phyloP scores from a whole-genome alignment of 1,140 invertebrate species.

The Anastrepha obliqua region DNA sequence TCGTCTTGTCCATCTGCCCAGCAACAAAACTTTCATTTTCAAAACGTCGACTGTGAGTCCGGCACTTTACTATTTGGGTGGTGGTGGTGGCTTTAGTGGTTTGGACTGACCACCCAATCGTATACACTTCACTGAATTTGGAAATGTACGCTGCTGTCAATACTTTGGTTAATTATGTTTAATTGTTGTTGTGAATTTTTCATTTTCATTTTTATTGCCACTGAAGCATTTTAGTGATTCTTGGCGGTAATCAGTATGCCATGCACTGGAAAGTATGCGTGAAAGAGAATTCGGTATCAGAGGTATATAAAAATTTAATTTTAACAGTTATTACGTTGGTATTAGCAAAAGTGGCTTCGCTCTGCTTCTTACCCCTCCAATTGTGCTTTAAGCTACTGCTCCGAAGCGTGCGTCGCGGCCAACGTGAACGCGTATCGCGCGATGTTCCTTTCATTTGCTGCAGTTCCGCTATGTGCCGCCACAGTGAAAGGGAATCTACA shows the following conservation, averaged over 20 bases:
- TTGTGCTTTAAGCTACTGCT: not conserved
- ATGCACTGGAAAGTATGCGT: not conserved
- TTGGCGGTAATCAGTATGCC: not conserved
- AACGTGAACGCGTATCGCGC: not conserved
- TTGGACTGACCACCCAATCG: constrained; percentile 25
- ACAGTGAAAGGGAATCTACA: constrained; percentile 37
- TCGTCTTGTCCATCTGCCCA: too few species aligned
- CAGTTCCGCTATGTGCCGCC: constrained; percentile 25
- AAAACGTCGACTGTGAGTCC: not conserved
- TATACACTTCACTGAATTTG: constrained; percentile 20
- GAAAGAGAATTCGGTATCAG: not conserved
- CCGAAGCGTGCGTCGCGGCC: not conserved
- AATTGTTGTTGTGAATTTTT: constrained; percentile 14
- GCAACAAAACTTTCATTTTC: constrained; percentile 35
- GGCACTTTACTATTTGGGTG: not conserved
- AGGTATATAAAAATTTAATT: constrained; percentile 29
- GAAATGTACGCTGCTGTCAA: not conserved
- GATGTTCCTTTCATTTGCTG: constrained; percentile 29
- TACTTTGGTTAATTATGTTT: constrained; percentile 20
- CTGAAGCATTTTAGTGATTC: not conserved
- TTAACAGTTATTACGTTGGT: not conserved
- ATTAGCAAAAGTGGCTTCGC: not conserved
- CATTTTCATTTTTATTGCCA: not conserved
- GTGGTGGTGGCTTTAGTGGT: constrained; percentile 21
- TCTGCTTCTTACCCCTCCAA: not conserved